Percentiles rank a stretch among this genome's conserved stretches.
Conservation (phyloP, 2,888 invertebrate genomes). For the Yponomeuta evonymella region DNA sequence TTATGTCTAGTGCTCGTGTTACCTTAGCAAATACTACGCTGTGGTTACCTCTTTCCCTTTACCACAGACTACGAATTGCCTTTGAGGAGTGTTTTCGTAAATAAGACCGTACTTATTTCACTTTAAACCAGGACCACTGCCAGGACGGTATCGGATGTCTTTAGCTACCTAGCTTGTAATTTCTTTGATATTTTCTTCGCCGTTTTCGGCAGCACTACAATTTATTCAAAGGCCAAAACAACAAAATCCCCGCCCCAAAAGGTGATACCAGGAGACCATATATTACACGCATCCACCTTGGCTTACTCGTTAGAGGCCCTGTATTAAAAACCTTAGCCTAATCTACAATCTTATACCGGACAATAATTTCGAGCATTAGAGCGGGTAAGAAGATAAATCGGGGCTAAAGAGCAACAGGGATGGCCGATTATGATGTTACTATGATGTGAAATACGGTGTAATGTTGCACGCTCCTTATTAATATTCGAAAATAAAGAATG, state of each 20-base stretch:
- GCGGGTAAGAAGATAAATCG: conserved; percentile 31
- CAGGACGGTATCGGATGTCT: no score
- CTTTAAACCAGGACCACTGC: no score
- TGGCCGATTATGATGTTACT: conserved; percentile 47
- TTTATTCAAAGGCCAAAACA: conserved; percentile 3
- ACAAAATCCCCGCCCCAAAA: neutral
- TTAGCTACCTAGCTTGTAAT: no score
- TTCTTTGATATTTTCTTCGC: neutral
- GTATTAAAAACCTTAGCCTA: conserved; percentile 13
- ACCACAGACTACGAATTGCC: no score
- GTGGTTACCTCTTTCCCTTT: no score
- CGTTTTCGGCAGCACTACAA: neutral
- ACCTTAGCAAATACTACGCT: no score
- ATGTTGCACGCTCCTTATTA: conserved; percentile 70
- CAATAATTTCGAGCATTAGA: conserved; percentile 40
- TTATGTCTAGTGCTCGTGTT: no score
- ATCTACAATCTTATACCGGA: conserved; percentile 13
- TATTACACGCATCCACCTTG: conserved; percentile 12
- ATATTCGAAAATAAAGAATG: conserved; percentile 73
- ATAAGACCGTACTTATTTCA: no score
- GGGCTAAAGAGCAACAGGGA: conserved; percentile 33
- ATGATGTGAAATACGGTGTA: conserved; percentile 69
- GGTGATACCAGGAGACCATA: conserved; percentile 11
- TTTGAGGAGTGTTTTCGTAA: no score
- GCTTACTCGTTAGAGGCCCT: conserved; percentile 9